Percentiles rank a stretch among this genome's conserved stretches.
phyloP scores from a whole-genome alignment of 2,888 invertebrate species.

The Anorthoa munda region DNA sequence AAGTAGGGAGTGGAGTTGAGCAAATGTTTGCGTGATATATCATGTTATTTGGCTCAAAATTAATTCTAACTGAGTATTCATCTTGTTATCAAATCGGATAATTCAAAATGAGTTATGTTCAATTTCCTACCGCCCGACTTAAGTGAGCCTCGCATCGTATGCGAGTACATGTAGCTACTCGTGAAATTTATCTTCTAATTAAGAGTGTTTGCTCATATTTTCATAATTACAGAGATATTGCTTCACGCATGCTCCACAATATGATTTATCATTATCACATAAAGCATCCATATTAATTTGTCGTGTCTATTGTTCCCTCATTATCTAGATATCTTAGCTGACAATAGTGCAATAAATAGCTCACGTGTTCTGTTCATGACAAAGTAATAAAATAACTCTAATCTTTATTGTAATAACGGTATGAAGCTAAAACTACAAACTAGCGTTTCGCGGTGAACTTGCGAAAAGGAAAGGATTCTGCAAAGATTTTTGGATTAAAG shows the following conservation, averaged over 20 bases:
- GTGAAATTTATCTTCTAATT: constrained; percentile 72
- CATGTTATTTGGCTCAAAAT: constrained; percentile 53
- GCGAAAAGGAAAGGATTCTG: constrained; percentile 73
- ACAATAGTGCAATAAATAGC: constrained; percentile 26
- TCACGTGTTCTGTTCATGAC: constrained; percentile 3
- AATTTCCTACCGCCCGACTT: constrained; percentile 66
- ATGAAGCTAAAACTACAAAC: constrained; percentile 59
- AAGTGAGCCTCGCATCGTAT: constrained; percentile 60
- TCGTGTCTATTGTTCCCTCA: constrained; percentile 26
- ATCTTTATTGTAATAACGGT: constrained; percentile 44
- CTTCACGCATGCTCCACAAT: constrained; percentile 24
- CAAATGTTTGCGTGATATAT: constrained; percentile 53
- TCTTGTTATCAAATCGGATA: constrained; percentile 66
- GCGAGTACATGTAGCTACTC: constrained; percentile 60
- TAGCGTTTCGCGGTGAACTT: constrained; percentile 59
- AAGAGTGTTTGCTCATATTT: constrained; percentile 63
- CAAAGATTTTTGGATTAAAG: constrained; percentile 76
- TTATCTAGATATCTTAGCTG: constrained; percentile 8
- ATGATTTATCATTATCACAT: constrained; percentile 61
- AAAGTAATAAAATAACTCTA: background rate
- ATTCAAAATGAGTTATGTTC: constrained; percentile 72
- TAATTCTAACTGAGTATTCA: constrained; percentile 60
- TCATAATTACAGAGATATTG: constrained; percentile 69
- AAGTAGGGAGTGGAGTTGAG: constrained; percentile 41
- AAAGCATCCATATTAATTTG: constrained; percentile 59